Evolutionary conservation across 2,113 vertebrate species (phyloP).

Genomic region (Illadopsis cleaveri): DNA sequence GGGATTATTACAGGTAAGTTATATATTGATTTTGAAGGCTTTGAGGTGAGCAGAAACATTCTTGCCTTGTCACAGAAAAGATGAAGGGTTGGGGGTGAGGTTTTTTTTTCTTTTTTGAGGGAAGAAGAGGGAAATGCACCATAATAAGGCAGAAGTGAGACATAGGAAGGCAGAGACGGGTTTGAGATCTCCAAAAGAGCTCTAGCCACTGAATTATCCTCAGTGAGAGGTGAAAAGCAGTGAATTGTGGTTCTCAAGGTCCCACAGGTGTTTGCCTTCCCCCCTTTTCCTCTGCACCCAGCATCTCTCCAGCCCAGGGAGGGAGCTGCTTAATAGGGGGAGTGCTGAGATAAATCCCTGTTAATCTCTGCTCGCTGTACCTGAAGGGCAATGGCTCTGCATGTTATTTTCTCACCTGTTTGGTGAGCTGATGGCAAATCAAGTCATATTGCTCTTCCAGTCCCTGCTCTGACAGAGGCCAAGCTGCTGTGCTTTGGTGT

Average conservation of each 20-base stretch:
- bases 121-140: not conserved
- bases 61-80: not conserved
- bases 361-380: not conserved
- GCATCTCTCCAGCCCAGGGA: not conserved
- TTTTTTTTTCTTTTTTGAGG: not conserved
- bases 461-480: not conserved
- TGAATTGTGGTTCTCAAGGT: not conserved
- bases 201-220: not conserved
- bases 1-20: conserved; percentile 19
- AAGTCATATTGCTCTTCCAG: not conserved
- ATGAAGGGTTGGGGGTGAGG: not conserved
- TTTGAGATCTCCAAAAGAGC: not conserved
- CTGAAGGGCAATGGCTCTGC: not conserved
- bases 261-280: not conserved
- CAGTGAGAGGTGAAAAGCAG: not conserved
- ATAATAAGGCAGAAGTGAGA: not conserved
- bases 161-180: accelerated
- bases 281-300: not conserved
- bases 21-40: conserved; percentile 25
- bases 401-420: not conserved
- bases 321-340: not conserved
- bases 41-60: not conserved
- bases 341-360: not conserved
- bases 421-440: conserved; percentile 26
- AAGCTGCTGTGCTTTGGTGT: accelerated